A percentile compares a stretch with the other conserved stretches of the same genome.
phyloP scores from a whole-genome alignment of 2,888 invertebrate genomes.

The Chaitophorus viminalis region DNA sequence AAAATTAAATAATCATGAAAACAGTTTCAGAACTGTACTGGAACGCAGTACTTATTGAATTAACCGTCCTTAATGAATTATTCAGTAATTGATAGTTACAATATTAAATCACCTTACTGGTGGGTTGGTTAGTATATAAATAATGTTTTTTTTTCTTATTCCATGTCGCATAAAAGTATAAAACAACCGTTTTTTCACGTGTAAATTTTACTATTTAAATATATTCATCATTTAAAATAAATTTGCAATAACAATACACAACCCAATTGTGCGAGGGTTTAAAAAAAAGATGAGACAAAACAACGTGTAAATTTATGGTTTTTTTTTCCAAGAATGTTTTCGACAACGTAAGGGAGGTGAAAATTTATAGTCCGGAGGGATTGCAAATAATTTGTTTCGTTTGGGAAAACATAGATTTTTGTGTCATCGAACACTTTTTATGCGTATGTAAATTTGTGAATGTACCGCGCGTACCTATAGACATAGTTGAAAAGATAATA shows the following conservation, averaged over 20 bases:
- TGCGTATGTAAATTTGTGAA: background rate
- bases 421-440: background rate
- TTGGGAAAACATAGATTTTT: background rate
- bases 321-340: background rate
- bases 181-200: background rate
- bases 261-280: background rate
- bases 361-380: background rate
- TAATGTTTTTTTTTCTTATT: background rate
- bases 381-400: background rate
- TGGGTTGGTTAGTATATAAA: background rate
- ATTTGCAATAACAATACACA: background rate
- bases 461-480: background rate
- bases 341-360: background rate
- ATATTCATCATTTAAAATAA: background rate
- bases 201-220: background rate
- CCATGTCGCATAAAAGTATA: background rate
- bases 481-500: too few species aligned
- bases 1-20: too few species aligned
- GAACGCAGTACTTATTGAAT: too few species aligned
- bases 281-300: background rate
- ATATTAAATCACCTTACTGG: background rate
- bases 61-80: too few species aligned
- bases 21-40: too few species aligned
- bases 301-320: background rate
- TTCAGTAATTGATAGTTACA: background rate